Conservation (phyloP, 1,140 invertebrate species). For the Neodiprion fabricii region DNA sequence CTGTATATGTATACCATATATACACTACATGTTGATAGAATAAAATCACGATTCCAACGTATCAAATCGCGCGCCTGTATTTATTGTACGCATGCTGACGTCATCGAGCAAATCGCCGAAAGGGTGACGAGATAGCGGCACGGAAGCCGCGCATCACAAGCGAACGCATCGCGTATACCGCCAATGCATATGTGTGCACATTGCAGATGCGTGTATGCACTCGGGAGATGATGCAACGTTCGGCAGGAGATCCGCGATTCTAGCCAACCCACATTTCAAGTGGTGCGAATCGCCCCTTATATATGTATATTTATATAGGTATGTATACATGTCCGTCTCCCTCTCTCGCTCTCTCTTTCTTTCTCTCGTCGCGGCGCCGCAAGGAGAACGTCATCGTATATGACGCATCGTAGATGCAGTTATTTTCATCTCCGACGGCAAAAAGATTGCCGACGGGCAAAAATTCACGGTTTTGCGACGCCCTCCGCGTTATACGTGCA, state of each 20-base stretch:
- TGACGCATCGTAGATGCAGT: slow-evolving; percentile 36
- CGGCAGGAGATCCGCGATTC: not conserved
- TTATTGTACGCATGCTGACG: not conserved
- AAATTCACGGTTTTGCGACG: slow-evolving; percentile 16
- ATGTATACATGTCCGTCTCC: too few relatives aligned
- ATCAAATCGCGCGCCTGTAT: slow-evolving; percentile 2
- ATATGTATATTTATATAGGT: too few relatives aligned
- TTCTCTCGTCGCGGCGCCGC: not conserved
- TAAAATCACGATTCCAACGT: too few relatives aligned
- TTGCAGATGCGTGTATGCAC: too few relatives aligned
- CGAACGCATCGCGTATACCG: too few relatives aligned
- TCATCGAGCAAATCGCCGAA: slow-evolving; percentile 10
- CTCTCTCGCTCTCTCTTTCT: too few relatives aligned
- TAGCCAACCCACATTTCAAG: not conserved
- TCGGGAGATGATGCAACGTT: too few relatives aligned
- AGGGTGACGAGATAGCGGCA: slow-evolving; percentile 35
- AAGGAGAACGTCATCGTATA: slow-evolving; percentile 6
- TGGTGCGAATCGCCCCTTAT: slow-evolving; percentile 28
- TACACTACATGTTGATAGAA: too few relatives aligned
- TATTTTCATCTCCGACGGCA: slow-evolving; percentile 37
- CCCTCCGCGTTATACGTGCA: not conserved
- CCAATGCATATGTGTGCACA: too few relatives aligned
- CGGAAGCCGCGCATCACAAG: slow-evolving; percentile 30
- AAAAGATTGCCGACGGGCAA: not conserved
- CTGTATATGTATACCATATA: too few relatives aligned